Conservation (phyloP, 2,797 vertebrate genomes). For the Denticeps clupeoides region DNA sequence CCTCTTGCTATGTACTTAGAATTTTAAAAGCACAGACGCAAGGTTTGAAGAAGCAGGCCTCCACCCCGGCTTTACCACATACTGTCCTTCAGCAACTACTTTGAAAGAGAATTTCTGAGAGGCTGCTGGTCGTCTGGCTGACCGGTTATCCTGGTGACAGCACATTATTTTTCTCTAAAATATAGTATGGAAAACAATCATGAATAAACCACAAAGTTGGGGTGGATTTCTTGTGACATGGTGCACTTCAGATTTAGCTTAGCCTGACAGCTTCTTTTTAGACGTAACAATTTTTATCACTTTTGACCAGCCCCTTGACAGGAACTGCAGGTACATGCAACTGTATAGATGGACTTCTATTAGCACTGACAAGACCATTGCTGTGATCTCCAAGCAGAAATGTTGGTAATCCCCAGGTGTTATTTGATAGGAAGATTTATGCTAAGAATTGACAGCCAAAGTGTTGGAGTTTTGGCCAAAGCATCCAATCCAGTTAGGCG, state of each 20-base stretch:
- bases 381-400: not conserved
- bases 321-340: not conserved
- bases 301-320: not conserved
- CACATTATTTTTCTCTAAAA: not conserved
- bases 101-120: not conserved
- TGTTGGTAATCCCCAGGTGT: not conserved
- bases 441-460: slow-evolving; percentile 14
- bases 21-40: slow-evolving; percentile 8
- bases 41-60: not conserved
- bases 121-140: not conserved
- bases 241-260: not conserved
- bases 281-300: not conserved
- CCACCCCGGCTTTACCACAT: not conserved
- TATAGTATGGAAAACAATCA: not conserved
- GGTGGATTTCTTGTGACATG: not conserved
- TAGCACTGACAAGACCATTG: not conserved
- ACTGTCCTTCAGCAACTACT: not conserved
- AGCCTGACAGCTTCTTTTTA: not conserved
- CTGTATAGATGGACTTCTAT: not conserved
- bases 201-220: not conserved
- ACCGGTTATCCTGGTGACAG: not conserved
- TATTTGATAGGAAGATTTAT: slow-evolving; percentile 19
- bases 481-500: slow-evolving; percentile 23
- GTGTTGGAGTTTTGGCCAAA: not conserved
- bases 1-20: slow-evolving; percentile 15